Evolutionary conservation across 2,113 vertebrate species (phyloP), one percentile per base, ranked within the genome.

Genomic region (Microcebus tavaratra): DNA sequence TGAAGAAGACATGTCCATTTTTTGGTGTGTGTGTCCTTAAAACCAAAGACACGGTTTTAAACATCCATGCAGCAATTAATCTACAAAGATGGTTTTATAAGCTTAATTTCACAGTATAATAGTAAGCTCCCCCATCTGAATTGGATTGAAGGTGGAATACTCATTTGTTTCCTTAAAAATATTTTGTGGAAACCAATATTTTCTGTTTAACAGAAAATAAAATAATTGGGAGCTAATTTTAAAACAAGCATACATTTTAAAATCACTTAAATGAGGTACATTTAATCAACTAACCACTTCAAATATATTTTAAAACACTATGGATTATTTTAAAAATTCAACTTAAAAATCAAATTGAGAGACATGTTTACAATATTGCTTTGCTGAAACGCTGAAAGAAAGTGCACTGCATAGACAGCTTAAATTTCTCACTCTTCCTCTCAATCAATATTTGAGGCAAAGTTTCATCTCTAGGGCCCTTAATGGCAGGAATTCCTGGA

Each of bases 401-500:
- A 99, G 98, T 98, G 98, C 98, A 98, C 81, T 75, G 81, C 97
- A 97, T 88, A 98, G 95, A 98, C 96, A 98, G 99, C 99, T 99
- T 99, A 97, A 99, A 99, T 99, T 99, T 99, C 99, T 98, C 98
- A 98, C 98, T 99, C 99, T 98, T 98, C 98, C 98, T 98, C 98
- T 98, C 98, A 99, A 99, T 99, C 99, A 98, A 99, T 99, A 99
- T 99, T 98, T 99, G 99, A 99, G 99, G 99, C 99, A 98, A 98
- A 98, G 99, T 99, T 99, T 99, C 99, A 99, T 99, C 99, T 99
- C 99, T 97, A 97, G 99, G 99, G 99, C 98, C 99, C 98, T 98
- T 99, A 99, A 99, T 99, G 99, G 99, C 99, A 99, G 99, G 99
- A 99, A 99, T 99, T 99, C 98, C 98, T 99, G 99, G 99, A 99